Conservation (phyloP, 2,113 vertebrate genomes). For the Dolichotis patagonum region DNA sequence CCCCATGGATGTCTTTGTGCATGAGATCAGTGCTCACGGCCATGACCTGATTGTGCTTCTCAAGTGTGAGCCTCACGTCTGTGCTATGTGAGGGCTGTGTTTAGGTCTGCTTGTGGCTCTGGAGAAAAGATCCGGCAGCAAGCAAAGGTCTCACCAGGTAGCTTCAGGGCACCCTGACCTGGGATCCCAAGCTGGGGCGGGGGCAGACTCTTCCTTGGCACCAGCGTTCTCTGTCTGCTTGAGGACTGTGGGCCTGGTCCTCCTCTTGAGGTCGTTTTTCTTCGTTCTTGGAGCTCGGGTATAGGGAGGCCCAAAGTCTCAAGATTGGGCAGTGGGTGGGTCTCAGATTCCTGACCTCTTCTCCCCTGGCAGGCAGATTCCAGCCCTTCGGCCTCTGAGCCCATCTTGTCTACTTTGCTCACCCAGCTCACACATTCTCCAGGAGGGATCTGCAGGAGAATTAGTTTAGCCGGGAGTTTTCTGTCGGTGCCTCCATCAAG, state of each 20-base stretch:
- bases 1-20: slow-evolving; percentile 67
- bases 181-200: background rate
- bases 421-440: slow-evolving; percentile 11
- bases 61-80: background rate
- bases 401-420: slow-evolving; percentile 4
- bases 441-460: slow-evolving; percentile 14
- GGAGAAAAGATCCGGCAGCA: background rate
- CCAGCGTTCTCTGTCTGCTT: background rate
- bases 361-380: slow-evolving; percentile 30
- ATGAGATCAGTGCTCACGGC: background rate
- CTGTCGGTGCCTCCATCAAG: background rate
- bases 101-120: background rate
- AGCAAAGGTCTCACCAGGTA: background rate
- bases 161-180: background rate
- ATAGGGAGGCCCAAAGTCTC: slow-evolving; percentile 29
- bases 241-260: background rate
- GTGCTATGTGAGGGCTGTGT: background rate
- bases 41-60: slow-evolving; percentile 46
- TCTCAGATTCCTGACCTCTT: background rate
- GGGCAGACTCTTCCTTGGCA: background rate
- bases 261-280: background rate
- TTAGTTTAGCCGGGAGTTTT: background rate
- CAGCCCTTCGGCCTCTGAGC: background rate
- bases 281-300: slow-evolving; percentile 29
- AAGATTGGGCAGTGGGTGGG: background rate